phyloP scores from a whole-genome alignment of 2,113 vertebrate species.

The Thamnaconus septentrionalis region DNA sequence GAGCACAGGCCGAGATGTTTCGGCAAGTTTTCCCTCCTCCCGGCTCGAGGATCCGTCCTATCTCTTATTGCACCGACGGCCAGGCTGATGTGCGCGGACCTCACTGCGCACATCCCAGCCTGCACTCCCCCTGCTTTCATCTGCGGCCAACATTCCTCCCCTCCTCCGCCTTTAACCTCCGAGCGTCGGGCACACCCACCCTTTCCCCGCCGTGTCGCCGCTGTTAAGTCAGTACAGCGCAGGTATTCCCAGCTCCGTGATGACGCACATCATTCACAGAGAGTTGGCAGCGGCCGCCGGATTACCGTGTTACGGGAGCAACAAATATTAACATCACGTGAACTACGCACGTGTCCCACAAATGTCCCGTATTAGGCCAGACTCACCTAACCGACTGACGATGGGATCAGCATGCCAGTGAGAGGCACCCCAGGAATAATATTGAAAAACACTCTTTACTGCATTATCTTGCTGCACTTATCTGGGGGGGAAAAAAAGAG shows the following conservation, averaged over 20 bases:
- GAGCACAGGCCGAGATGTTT: conserved; percentile 35
- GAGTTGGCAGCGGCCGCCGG: no score
- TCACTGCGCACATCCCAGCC: conserved; percentile 54
- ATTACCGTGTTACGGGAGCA: no score
- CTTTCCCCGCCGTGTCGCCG: conserved; percentile 31
- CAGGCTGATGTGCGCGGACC: conserved; percentile 41
- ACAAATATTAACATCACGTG: no score
- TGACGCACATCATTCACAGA: no score
- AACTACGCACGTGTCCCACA: no score
- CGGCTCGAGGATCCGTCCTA: conserved; percentile 51
- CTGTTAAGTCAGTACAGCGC: conserved; percentile 35
- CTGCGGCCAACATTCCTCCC: conserved; percentile 66
- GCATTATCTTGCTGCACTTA: no score
- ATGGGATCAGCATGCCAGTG: no score
- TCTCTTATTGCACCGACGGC: conserved; percentile 49
- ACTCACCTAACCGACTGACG: no score
- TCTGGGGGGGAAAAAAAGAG: no score
- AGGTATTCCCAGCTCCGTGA: background rate
- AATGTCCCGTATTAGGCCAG: no score
- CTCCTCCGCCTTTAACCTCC: conserved; percentile 47
- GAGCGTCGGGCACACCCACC: conserved; percentile 38
- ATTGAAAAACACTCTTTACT: no score
- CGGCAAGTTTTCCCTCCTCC: conserved; percentile 44
- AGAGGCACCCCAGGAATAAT: no score
- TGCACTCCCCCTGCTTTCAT: conserved; percentile 55